phyloP scores from a whole-genome alignment of 2,888 invertebrate genomes.

The Machimus atricapillus region DNA sequence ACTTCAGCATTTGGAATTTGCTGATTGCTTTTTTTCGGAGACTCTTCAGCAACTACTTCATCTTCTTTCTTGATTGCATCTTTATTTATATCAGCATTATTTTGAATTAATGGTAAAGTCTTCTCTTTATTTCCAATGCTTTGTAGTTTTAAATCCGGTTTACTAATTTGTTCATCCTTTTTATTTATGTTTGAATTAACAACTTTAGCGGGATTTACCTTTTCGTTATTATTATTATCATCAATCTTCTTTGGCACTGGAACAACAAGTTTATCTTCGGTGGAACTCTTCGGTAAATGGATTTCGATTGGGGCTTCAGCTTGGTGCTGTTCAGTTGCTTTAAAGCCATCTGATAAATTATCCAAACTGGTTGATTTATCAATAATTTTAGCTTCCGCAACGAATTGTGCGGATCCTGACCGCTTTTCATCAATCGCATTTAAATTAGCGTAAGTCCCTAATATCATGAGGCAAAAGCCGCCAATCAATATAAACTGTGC shows the following conservation, averaged over 20 bases:
- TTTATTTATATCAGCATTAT: slow-evolving; percentile 56
- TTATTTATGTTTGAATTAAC: not conserved
- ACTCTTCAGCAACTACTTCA: slow-evolving; percentile 58
- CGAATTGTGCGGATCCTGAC: slow-evolving; percentile 52
- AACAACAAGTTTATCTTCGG: not conserved
- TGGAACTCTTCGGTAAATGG: slow-evolving; percentile 28
- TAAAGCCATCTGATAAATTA: slow-evolving; percentile 1
- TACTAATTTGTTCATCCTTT: not conserved
- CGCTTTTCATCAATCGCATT: slow-evolving; percentile 73
- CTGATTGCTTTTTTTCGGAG: slow-evolving; percentile 49
- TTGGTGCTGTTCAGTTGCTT: not conserved
- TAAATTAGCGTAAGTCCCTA: slow-evolving; percentile 89
- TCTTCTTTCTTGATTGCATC: slow-evolving; percentile 64
- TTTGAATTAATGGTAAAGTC: slow-evolving; percentile 36
- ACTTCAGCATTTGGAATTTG: slow-evolving; percentile 53
- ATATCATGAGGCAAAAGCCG: slow-evolving; percentile 86
- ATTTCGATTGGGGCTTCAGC: slow-evolving; percentile 3
- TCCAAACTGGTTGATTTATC: slow-evolving; percentile 48
- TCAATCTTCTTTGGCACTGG: not conserved
- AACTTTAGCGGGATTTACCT: not conserved
- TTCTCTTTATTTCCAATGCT: slow-evolving; percentile 4
- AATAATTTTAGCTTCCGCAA: slow-evolving; percentile 65
- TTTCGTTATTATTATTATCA: not conserved
- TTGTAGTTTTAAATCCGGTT: slow-evolving; percentile 33
- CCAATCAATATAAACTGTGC: slow-evolving; percentile 83